These are phyloP conservation scores for Amphilophus citrinellus DNA, from an alignment of 2,113 vertebrate genomes.

Conservation along the genomic window DNA sequence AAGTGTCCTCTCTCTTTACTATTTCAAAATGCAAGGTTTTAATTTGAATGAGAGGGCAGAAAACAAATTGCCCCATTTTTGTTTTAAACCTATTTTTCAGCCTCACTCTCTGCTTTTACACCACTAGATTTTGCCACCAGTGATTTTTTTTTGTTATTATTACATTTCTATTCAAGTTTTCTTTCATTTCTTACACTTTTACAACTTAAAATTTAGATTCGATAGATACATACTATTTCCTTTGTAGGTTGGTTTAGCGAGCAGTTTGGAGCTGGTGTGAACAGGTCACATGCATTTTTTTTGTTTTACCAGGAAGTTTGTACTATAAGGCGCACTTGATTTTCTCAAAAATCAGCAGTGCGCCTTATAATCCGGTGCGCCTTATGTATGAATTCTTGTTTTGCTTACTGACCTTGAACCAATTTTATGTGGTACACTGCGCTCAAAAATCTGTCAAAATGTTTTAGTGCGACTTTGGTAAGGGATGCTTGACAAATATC, in stretches of 20 bases:
- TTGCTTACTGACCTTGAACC: too few relatives aligned
- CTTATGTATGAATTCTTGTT: too few relatives aligned
- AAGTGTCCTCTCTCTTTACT: background rate
- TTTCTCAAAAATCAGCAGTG: too few relatives aligned
- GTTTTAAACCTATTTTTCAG: background rate
- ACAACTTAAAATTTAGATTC: background rate
- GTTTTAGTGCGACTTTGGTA: too few relatives aligned
- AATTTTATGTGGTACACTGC: too few relatives aligned
- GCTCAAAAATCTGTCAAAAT: too few relatives aligned
- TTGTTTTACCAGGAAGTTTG: background rate
- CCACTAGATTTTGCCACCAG: background rate
- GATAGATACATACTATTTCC: background rate
- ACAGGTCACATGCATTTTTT: background rate
- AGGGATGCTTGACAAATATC: too few relatives aligned
- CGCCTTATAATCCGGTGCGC: too few relatives aligned
- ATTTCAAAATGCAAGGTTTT: background rate
- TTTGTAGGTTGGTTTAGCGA: background rate
- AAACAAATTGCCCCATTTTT: background rate
- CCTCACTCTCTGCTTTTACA: background rate
- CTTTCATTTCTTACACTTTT: background rate
- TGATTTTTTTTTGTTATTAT: background rate
- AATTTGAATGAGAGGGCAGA: background rate
- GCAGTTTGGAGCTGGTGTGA: background rate
- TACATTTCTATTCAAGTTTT: background rate
- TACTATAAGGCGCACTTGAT: too few relatives aligned